Conservation (phyloP, 2,113 vertebrate genomes). For the Labeo rohita region DNA sequence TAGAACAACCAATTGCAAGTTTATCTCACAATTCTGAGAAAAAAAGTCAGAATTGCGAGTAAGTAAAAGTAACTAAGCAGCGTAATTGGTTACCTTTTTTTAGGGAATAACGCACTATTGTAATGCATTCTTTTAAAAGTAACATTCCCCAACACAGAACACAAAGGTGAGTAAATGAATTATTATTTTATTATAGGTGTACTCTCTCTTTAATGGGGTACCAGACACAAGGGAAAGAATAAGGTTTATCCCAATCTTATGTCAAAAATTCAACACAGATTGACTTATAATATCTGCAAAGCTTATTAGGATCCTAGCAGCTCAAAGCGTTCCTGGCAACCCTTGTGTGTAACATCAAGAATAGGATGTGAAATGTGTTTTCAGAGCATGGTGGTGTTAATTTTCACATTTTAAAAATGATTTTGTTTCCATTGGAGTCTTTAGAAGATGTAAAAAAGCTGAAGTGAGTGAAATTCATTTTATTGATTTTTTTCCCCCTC, state of each 20-base stretch:
- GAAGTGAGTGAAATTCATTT: background rate
- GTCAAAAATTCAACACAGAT: background rate
- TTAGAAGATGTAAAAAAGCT: background rate
- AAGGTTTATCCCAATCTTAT: background rate
- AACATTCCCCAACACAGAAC: no score
- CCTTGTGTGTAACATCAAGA: background rate
- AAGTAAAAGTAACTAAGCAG: no score
- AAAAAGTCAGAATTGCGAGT: no score
- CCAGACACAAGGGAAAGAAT: background rate
- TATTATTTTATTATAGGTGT: background rate
- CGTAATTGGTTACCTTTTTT: no score
- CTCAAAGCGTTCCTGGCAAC: background rate
- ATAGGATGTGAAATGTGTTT: background rate
- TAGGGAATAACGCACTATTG: no score
- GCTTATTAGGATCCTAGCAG: background rate
- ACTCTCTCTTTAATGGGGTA: background rate
- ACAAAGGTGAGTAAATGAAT: background rate
- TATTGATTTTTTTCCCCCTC: background rate
- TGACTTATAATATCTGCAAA: background rate
- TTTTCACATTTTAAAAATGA: constrained; percentile 17
- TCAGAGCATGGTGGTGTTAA: background rate
- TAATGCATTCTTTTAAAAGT: no score
- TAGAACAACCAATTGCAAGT: no score
- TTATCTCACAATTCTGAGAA: no score
- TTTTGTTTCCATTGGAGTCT: background rate